Base-by-base conservation (phyloP, 2,888 invertebrate species). In the Ethmia dodecea region DNA sequence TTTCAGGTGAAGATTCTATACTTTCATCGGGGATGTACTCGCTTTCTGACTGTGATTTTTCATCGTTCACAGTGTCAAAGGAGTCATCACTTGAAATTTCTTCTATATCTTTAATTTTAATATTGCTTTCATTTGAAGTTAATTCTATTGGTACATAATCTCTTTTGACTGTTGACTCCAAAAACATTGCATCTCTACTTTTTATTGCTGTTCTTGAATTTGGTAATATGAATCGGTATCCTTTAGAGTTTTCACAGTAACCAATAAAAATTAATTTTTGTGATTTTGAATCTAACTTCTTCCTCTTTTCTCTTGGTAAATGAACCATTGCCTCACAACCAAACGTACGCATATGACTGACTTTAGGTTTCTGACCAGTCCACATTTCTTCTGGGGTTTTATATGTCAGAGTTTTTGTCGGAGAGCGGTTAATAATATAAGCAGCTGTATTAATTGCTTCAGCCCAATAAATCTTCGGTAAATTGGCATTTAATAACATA, bases 211-310 rank as follows among this genome's bases (percentile, higher is more conserved):
- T 31, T 12, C 11, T 31, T 13, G 31, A 24, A 5, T 6, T n/a
- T 3, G 13, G 4, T 14, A 13, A 22, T 5, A 31, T 9, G 5
- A 31, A n/a, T 13, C 31, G 22, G 24, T 31, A 31, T 2, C 13
- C 13, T 3, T 31, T 13, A n/a, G 31, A 24, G 10, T 24, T 3
- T 5, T 13, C 31, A 15, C 15, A 22, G 12, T 35, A 35, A 15
- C 35, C 30, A 25, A 34, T 22, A 6, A 34, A 9, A 1, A 34
- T 20, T 5, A 34, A 6, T 20, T 34, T 28, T 9, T 27, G 26
- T 8, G 16, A 16, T 16, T 33, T 33, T 4, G 15, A 16, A 2
- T 33, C 33, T 8, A 33, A 16, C 16, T 33, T 33, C 8, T 33
- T 26, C 10, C 32, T 10, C 12, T 27, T 33, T 12, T 27, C 33